These are phyloP conservation scores for Sphenopsis melanotis DNA, from an alignment of 2,797 vertebrate species.

Conservation along the genomic window DNA sequence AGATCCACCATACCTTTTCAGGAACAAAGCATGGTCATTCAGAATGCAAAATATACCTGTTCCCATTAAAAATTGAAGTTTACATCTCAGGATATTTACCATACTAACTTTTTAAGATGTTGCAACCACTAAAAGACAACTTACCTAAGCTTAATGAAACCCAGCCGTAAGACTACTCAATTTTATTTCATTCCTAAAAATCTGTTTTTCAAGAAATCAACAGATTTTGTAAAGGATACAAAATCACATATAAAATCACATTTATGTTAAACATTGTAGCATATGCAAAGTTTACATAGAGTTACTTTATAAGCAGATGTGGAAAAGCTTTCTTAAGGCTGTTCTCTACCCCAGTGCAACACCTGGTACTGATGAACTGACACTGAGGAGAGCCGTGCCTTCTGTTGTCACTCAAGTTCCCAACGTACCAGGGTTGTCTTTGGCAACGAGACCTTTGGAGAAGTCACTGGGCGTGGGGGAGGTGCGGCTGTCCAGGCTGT, in stretches of 20 bases:
- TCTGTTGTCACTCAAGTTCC: background rate
- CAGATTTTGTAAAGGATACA: accelerated
- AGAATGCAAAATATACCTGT: background rate
- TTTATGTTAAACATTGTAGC: background rate
- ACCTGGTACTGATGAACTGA: background rate
- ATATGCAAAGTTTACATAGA: background rate
- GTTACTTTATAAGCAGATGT: background rate
- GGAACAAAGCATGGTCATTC: background rate
- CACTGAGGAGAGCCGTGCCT: background rate
- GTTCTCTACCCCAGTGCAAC: background rate
- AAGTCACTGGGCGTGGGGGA: conserved; percentile 76
- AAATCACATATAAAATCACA: background rate
- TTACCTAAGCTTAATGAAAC: background rate
- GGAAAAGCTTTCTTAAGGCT: background rate
- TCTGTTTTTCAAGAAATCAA: background rate
- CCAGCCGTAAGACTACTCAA: background rate
- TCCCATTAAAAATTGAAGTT: background rate
- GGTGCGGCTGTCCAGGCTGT: conserved; percentile 79
- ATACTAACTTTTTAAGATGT: background rate
- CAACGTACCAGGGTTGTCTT: conserved; percentile 81
- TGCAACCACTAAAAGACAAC: background rate
- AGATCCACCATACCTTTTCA: background rate
- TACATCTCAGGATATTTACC: background rate
- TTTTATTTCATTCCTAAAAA: background rate
- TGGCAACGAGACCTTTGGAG: conserved; percentile 89